phyloP scores from a whole-genome alignment of 2,797 vertebrate species.

The Chrysocyon brachyurus region DNA sequence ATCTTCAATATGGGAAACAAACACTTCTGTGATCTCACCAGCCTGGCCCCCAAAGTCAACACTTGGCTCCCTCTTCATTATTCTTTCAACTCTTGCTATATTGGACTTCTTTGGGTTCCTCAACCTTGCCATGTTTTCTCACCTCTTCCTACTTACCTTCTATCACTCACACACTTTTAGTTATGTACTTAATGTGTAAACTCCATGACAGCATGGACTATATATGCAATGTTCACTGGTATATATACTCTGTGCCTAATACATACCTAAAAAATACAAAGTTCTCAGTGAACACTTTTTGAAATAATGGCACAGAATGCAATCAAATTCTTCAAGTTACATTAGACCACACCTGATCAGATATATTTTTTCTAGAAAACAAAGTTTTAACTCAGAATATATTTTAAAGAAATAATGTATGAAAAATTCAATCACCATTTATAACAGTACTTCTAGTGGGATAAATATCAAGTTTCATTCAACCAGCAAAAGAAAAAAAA shows the following conservation, averaged over 20 bases:
- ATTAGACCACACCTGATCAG: not conserved
- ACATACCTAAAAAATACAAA: not conserved
- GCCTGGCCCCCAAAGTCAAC: not conserved
- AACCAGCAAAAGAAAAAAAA: not conserved
- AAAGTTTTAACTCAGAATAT: not conserved
- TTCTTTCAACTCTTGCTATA: not conserved
- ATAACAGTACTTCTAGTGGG: not conserved
- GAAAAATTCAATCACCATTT: not conserved
- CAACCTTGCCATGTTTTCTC: not conserved
- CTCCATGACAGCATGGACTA: not conserved
- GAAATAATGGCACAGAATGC: not conserved
- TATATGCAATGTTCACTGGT: not conserved
- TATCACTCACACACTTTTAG: not conserved
- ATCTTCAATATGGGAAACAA: not conserved
- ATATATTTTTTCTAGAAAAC: not conserved
- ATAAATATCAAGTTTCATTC: not conserved
- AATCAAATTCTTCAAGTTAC: not conserved
- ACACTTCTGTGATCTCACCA: not conserved
- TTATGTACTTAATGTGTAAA: not conserved
- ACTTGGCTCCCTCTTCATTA: not conserved
- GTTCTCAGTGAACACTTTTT: not conserved
- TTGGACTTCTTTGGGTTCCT: not conserved
- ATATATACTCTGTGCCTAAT: not conserved
- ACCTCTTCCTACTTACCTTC: not conserved
- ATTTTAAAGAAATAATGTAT: not conserved